Evolutionary conservation across 2,113 vertebrate species (phyloP).

Genomic region (Dasyornis broadbenti): DNA sequence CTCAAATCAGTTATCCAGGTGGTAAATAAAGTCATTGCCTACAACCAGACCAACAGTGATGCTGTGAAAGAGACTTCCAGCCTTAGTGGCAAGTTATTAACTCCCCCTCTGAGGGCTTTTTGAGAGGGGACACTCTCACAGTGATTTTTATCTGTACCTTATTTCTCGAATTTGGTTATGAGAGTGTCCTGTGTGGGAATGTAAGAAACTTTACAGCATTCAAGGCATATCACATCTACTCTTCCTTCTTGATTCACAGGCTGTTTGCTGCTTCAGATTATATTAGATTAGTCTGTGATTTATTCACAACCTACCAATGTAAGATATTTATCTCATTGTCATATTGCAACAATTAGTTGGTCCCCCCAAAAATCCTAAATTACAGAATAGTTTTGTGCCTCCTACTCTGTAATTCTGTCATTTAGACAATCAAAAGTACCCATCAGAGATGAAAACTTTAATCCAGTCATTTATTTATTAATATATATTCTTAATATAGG

Average conservation of each 20-base stretch:
- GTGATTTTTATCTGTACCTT: background rate
- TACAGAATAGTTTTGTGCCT: background rate
- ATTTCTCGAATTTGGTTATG: background rate
- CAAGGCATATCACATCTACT: background rate
- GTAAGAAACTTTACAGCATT: background rate
- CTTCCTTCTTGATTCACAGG: background rate
- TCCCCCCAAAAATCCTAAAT: background rate
- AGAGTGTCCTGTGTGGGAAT: background rate
- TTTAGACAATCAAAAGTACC: background rate
- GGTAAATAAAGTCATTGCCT: background rate
- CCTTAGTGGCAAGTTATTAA: background rate
- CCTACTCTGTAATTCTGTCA: background rate
- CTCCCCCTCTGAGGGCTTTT: background rate
- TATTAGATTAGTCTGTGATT: background rate
- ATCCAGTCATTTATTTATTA: background rate
- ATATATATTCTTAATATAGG: background rate
- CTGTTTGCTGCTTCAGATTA: background rate
- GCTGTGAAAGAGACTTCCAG: background rate
- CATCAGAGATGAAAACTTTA: background rate
- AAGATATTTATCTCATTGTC: background rate
- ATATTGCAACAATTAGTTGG: background rate
- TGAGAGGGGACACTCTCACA: background rate
- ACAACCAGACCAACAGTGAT: background rate
- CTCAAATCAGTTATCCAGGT: background rate
- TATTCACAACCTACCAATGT: background rate